A percentile compares a stretch with the other conserved stretches of the same genome.
Evolutionary conservation across 2,797 vertebrate species (phyloP).

Genomic region (Hypotaenidia okinawae): DNA sequence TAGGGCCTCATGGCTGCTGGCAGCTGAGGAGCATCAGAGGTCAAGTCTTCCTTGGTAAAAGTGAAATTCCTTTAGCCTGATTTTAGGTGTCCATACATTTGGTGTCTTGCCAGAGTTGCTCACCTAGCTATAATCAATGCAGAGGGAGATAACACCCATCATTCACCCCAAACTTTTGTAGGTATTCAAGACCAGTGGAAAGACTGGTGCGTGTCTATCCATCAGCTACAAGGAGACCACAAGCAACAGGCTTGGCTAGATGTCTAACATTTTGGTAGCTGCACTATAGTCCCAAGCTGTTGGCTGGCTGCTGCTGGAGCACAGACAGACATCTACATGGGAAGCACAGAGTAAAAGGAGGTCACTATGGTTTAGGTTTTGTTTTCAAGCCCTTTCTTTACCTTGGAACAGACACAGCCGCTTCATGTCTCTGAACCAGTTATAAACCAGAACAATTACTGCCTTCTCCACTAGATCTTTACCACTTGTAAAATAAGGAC

Average conservation of each 20-base stretch:
- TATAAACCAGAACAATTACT: slow-evolving; percentile 4
- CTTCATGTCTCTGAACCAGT: neutral
- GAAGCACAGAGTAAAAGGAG: neutral
- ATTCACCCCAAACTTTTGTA: neutral
- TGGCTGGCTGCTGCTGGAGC: neutral
- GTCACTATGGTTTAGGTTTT: neutral
- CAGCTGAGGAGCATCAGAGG: fast-evolving
- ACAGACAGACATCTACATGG: neutral
- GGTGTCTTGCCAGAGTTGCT: neutral
- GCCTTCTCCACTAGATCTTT: neutral
- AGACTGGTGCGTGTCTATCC: neutral
- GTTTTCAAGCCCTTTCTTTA: neutral
- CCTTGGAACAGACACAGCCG: neutral
- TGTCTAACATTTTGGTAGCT: neutral
- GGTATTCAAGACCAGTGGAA: neutral
- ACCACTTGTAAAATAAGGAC: neutral
- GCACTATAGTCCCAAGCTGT: neutral
- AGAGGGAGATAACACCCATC: neutral
- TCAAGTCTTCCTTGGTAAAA: neutral
- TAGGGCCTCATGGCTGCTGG: neutral
- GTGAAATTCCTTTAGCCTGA: neutral
- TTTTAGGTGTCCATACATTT: neutral
- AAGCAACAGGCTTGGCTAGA: neutral
- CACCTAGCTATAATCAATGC: neutral
- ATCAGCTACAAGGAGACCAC: neutral